Evolutionary conservation across 1,140 invertebrate species (phyloP), one percentile per base, ranked within the genome.

Genomic region (Agraylea sexmaculata): DNA sequence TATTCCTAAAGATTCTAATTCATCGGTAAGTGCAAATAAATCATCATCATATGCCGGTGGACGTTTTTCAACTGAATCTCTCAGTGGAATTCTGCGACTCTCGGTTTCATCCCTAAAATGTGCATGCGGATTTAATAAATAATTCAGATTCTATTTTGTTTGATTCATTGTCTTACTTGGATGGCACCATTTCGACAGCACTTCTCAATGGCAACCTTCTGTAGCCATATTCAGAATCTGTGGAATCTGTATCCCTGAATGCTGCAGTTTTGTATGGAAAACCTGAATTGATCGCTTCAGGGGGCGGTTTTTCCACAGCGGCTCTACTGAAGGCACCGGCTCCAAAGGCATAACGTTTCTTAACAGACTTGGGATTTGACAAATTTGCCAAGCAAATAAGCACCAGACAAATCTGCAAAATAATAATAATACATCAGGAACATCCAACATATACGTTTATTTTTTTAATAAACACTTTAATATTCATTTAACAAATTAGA

Each of bases 1-100:
- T 21, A 49, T 49, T 2, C 47, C 47, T 27, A 44, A 27, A 1
- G 48, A 47, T 42, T 50, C 47, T 1, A 49, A 23, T 34, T 49
- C 47, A 25, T 49, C 43, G 6, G 47, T 49, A 4, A 49, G 34
- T 10, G 43, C 40, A 29, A 46, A 49, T 4, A 70, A 53, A 40
- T 70, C 59, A 42, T 78, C 73, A 42, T 51, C 49, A 25, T 48
- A 45, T 16, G 70, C 69, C 6, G 62, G 55, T 13, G 70, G 70
- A 31, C 77, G 62, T 50, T 70, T 73, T 59, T 83, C 78, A 0
- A 83, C 78, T 0, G 79, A 74, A 54, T 80, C 77, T 51, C 80
- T 60, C 17, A 81, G 41, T n/a, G 65, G 65, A 19, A 66, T 25
- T 42, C 65, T 53, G 12, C 7, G 7, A 16, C 27, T 15, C 23